phyloP scores from a whole-genome alignment of 92 coral and sea anemone genomes.

The Virgularia gustaviana region DNA sequence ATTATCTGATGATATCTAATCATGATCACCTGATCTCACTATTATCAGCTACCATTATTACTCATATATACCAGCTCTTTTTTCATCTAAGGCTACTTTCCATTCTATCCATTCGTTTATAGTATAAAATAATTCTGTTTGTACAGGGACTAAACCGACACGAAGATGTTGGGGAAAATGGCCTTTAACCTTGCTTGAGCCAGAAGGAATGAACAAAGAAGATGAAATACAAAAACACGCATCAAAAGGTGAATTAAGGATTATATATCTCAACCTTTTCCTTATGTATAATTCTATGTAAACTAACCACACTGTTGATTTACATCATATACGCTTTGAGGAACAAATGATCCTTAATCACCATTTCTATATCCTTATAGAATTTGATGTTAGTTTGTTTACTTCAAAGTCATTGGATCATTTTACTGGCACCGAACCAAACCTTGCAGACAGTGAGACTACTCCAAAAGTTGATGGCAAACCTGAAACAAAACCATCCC shows the following conservation, averaged over 20 bases:
- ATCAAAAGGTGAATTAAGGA: slow-evolving; percentile 66
- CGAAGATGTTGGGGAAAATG: slow-evolving; percentile 91
- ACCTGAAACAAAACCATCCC: neutral
- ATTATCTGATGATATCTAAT: neutral
- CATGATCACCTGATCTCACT: neutral
- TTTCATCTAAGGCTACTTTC: no score
- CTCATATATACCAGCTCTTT: no score
- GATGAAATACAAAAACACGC: slow-evolving; percentile 88
- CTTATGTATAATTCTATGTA: neutral
- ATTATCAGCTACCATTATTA: no score
- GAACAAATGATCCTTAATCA: no score
- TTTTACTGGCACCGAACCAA: no score
- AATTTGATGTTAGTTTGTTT: slow-evolving; percentile 16
- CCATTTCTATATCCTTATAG: neutral
- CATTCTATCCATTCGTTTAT: no score
- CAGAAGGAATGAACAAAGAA: slow-evolving; percentile 81
- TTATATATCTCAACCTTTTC: neutral
- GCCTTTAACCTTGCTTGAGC: slow-evolving; percentile 75
- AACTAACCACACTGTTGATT: no score
- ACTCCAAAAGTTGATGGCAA: no score
- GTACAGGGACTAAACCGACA: slow-evolving; percentile 77
- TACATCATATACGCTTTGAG: no score
- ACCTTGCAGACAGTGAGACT: no score
- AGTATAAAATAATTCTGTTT: neutral
- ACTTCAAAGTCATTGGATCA: slow-evolving; percentile 10